Percentiles rank a stretch among this genome's conserved stretches.
Evolutionary conservation across 2,113 vertebrate genomes (phyloP).

Genomic region (Blennius ocellaris): DNA sequence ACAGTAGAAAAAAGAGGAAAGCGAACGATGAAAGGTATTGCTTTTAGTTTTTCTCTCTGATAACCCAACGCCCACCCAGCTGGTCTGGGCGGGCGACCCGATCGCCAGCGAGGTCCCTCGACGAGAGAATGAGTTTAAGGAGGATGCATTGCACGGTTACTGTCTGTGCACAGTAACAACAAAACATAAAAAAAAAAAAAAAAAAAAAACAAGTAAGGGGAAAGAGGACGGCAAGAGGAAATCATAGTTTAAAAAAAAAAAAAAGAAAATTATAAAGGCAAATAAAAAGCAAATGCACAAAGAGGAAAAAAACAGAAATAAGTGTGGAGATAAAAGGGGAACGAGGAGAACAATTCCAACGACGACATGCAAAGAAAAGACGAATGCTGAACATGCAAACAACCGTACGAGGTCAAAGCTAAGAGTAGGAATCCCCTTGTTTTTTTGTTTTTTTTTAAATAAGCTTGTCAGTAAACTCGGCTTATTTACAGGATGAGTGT

Average conservation of each 20-base stretch:
- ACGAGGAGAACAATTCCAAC: conserved; percentile 78
- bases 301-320: conserved; percentile 51
- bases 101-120: conserved; percentile 81
- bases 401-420: conserved; percentile 86
- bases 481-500: conserved; percentile 89
- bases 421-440: conserved; percentile 81
- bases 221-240: conserved; percentile 8
- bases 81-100: conserved; percentile 70
- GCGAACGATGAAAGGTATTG: conserved; percentile 89
- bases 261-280: conserved; percentile 38
- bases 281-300: conserved; percentile 44
- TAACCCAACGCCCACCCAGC: conserved; percentile 72
- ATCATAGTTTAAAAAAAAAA: conserved; percentile 1
- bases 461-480: conserved; percentile 82
- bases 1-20: conserved; percentile 87
- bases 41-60: conserved; percentile 89
- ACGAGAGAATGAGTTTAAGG: conserved; percentile 83
- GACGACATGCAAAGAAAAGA: conserved; percentile 88
- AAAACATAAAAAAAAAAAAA: conserved; percentile 58
- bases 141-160: conserved; percentile 83
- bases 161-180: conserved; percentile 70
- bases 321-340: conserved; percentile 67
- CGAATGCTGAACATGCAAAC: conserved; percentile 90
- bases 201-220: neutral
- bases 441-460: conserved; percentile 73